phyloP scores from a whole-genome alignment of 2,797 vertebrate genomes.

The Syndactyla subalaris region DNA sequence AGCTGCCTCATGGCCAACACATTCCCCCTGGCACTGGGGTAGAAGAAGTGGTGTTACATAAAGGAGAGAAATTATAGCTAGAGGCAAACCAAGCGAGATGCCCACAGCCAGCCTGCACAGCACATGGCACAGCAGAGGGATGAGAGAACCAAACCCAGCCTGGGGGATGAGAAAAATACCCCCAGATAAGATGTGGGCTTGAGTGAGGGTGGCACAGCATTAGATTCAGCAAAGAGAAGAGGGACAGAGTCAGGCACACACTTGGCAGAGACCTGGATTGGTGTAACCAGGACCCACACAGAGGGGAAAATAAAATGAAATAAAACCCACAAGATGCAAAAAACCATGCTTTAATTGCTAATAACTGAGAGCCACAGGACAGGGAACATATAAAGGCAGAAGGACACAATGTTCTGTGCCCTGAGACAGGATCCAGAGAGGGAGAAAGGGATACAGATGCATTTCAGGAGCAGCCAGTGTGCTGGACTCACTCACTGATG shows the following conservation, averaged over 20 bases:
- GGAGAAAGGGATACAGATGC: background rate
- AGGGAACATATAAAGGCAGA: background rate
- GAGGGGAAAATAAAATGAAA: rapidly evolving
- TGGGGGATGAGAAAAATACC: background rate
- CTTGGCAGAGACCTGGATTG: background rate
- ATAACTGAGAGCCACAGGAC: background rate
- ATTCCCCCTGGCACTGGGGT: background rate
- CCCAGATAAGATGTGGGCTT: background rate
- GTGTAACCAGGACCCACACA: background rate
- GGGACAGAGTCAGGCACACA: background rate
- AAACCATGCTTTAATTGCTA: background rate
- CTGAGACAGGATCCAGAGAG: background rate
- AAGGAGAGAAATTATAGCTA: background rate
- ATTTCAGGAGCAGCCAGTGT: background rate
- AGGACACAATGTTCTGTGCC: background rate
- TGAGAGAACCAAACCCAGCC: background rate
- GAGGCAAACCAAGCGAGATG: background rate
- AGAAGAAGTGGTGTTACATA: rapidly evolving
- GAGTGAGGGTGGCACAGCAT: background rate
- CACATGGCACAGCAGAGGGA: background rate
- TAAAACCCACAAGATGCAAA: background rate
- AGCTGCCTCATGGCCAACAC: background rate
- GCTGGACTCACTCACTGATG: background rate
- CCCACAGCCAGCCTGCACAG: background rate
- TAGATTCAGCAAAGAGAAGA: background rate